These are phyloP conservation scores for Pherbina coryleti DNA, from an alignment of 2,888 invertebrate species.

Conservation along the genomic window DNA sequence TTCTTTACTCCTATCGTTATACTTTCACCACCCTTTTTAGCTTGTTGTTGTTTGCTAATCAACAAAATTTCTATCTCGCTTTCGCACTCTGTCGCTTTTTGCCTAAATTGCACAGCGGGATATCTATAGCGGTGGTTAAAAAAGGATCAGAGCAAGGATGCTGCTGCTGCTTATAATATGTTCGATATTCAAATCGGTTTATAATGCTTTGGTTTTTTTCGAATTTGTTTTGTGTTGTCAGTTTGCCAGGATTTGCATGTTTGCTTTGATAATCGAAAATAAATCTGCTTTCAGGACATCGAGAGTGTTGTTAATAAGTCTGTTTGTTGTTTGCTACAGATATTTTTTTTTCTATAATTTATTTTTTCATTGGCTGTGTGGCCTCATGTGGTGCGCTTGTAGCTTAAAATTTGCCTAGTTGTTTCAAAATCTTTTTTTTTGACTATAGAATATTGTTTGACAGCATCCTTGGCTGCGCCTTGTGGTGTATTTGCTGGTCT, in stretches of 20 bases:
- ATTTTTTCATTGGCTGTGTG: too few species aligned
- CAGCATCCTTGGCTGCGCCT: too few species aligned
- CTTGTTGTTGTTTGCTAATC: neutral
- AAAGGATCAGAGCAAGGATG: neutral
- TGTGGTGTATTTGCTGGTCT: too few species aligned
- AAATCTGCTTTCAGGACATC: conserved; percentile 7
- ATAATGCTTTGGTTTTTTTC: neutral
- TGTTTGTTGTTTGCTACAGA: too few species aligned
- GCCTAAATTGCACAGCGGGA: neutral
- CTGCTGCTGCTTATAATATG: neutral
- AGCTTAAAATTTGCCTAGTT: too few species aligned
- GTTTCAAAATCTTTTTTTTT: too few species aligned
- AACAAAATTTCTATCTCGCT: neutral
- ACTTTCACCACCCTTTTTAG: neutral
- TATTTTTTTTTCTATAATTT: too few species aligned
- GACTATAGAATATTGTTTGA: too few species aligned
- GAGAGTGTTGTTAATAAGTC: neutral
- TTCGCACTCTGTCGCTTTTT: neutral
- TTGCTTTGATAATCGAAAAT: neutral
- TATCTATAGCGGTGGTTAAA: neutral
- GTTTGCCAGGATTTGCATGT: conserved; percentile 20
- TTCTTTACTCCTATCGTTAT: too few species aligned
- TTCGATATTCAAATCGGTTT: conserved; percentile 7
- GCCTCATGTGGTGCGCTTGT: too few species aligned
- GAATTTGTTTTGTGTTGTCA: too few species aligned